Conservation (phyloP, 1,140 invertebrate species). For the Acromyrmex echinatior region DNA sequence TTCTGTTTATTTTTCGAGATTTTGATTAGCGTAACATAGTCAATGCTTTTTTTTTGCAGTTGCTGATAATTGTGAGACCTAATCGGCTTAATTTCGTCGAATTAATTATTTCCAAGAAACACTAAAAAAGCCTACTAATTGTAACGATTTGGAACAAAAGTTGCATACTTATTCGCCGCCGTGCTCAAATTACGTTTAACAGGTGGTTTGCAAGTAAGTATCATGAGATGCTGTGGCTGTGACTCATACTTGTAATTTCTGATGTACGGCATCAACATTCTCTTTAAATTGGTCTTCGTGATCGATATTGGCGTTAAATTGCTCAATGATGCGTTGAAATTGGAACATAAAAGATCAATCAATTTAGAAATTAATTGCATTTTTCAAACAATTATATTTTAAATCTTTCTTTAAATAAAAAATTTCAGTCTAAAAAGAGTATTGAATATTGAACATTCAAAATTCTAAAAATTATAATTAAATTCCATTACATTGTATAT, state of each 20-base stretch:
- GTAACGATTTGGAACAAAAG: constrained; percentile 70
- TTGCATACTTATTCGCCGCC: constrained; percentile 70
- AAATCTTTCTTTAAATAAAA: not conserved
- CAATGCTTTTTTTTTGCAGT: constrained; percentile 64
- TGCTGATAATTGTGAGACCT: constrained; percentile 47
- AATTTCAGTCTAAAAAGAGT: not conserved
- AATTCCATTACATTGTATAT: not conserved
- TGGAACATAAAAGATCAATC: not conserved
- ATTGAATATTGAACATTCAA: not conserved
- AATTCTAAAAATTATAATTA: not conserved
- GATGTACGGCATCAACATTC: constrained; percentile 7
- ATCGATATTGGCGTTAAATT: not conserved
- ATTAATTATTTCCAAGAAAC: constrained; percentile 12
- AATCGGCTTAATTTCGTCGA: constrained; percentile 45
- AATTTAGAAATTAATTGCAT: not conserved
- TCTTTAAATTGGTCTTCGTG: not conserved
- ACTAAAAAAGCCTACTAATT: constrained; percentile 67
- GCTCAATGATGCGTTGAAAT: not conserved
- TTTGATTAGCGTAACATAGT: constrained; percentile 20
- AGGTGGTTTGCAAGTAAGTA: constrained; percentile 82
- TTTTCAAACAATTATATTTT: not conserved
- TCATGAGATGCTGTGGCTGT: not conserved
- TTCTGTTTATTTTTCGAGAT: not conserved
- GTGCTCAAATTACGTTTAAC: constrained; percentile 80
- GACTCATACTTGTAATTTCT: constrained; percentile 32